Percentiles rank a stretch among this genome's conserved stretches.
phyloP scores from a whole-genome alignment of 1,140 invertebrate genomes.

The Vollenhovia emeryi region DNA sequence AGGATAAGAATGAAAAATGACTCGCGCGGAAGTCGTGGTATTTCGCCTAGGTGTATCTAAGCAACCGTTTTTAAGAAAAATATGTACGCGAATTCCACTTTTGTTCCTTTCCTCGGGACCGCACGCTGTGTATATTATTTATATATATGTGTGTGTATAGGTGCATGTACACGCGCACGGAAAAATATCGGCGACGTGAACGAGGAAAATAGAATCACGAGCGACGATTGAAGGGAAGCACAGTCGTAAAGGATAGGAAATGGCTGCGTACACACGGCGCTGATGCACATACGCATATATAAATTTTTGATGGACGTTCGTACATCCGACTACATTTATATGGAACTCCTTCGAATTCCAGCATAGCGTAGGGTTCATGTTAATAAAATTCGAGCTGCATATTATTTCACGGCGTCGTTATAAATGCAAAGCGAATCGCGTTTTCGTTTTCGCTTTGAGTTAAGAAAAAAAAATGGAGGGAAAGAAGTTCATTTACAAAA shows the following conservation, averaged over 20 bases:
- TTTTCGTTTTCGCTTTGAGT: neutral
- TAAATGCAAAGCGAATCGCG: constrained; percentile 23
- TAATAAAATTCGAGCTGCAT: constrained; percentile 26
- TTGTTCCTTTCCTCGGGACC: constrained; percentile 55
- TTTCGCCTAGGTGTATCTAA: constrained; percentile 52
- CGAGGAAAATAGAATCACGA: constrained; percentile 60
- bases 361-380: constrained; percentile 3
- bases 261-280: constrained; percentile 51
- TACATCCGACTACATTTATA: constrained; percentile 41
- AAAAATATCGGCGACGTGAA: constrained; percentile 56
- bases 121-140: neutral
- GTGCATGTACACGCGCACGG: neutral
- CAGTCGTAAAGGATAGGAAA: constrained; percentile 63
- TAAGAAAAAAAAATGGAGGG: neutral
- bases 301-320: constrained; percentile 57
- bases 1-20: constrained; percentile 74
- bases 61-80: constrained; percentile 41
- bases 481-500: constrained; percentile 23
- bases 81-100: constrained; percentile 44
- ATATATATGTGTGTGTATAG: neutral
- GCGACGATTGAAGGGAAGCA: constrained; percentile 59
- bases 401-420: constrained; percentile 33
- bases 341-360: constrained; percentile 37
- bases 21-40: constrained; percentile 58
- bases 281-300: constrained; percentile 57